These are phyloP conservation scores for Drosophila anceps DNA, from an alignment of 2,888 invertebrate genomes.

Conservation along the genomic window DNA sequence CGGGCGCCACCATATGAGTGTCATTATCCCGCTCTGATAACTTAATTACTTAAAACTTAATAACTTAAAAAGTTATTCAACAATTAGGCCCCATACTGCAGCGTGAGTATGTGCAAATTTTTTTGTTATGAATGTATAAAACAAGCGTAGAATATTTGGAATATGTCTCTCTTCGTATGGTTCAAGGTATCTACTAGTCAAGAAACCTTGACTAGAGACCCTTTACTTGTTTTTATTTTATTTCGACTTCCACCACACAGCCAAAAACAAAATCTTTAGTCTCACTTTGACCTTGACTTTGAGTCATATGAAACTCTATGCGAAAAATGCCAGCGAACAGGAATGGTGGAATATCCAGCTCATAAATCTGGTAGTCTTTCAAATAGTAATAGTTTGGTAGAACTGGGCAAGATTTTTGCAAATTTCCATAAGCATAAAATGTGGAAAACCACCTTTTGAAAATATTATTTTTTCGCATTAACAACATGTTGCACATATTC, in stretches of 20 bases:
- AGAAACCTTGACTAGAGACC: too few species aligned
- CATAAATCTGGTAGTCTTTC: slow-evolving; percentile 40
- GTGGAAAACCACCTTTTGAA: slow-evolving; percentile 54
- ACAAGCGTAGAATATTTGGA: too few species aligned
- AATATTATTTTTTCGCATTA: slow-evolving; percentile 40
- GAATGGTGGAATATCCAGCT: slow-evolving; percentile 52
- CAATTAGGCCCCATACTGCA: too few species aligned
- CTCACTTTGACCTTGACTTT: slow-evolving; percentile 9
- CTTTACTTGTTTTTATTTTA: too few species aligned
- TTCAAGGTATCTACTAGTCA: too few species aligned
- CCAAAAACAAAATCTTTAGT: slow-evolving; percentile 33
- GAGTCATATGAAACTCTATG: slow-evolving; percentile 41
- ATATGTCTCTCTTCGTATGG: too few species aligned
- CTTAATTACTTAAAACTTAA: too few species aligned
- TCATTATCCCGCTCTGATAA: too few species aligned
- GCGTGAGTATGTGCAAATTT: too few species aligned
- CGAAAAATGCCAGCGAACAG: slow-evolving; percentile 51
- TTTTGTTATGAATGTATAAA: too few species aligned
- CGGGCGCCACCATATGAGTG: too few species aligned
- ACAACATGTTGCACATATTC: slow-evolving; percentile 66
- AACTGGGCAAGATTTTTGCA: slow-evolving; percentile 60
- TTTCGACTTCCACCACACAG: slow-evolving; percentile 44
- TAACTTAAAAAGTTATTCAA: too few species aligned
- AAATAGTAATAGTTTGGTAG: slow-evolving; percentile 51
- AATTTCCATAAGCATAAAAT: slow-evolving; percentile 62